A percentile compares a stretch with the other conserved stretches of the same genome.
Conservation (phyloP, 2,113 vertebrate species). For the Gobiocypris rarus region DNA sequence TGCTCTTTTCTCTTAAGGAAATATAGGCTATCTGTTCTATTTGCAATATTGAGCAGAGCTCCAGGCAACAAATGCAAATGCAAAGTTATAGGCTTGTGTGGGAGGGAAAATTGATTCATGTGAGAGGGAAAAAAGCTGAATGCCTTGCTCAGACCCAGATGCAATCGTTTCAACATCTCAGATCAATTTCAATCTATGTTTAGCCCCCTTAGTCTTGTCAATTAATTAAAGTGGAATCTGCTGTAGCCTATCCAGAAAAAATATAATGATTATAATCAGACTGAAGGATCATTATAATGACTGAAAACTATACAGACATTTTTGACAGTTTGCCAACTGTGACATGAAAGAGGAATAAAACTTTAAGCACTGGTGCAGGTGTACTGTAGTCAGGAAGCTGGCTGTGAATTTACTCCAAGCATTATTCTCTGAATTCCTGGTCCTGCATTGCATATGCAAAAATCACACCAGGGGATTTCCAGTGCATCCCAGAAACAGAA, state of each 20-base stretch:
- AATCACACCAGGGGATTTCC: slow-evolving; percentile 41
- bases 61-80: slow-evolving; percentile 33
- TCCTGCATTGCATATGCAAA: background rate
- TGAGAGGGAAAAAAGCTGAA: background rate
- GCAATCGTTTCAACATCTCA: slow-evolving; percentile 17
- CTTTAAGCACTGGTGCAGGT: slow-evolving; percentile 6
- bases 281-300: background rate
- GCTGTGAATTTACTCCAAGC: background rate
- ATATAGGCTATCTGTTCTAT: background rate
- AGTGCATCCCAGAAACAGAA: slow-evolving; percentile 31
- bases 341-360: background rate
- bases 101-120: slow-evolving; percentile 36
- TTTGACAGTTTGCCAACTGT: background rate
- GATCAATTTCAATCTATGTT: slow-evolving; percentile 1
- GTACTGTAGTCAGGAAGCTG: background rate
- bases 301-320: background rate
- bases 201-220: background rate
- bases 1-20: background rate
- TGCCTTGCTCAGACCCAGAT: background rate
- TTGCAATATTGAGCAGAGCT: slow-evolving; percentile 4
- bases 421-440: slow-evolving; percentile 38
- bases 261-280: background rate
- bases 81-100: slow-evolving; percentile 20
- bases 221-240: background rate
- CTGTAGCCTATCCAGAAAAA: background rate